Conservation (phyloP, 2,888 invertebrate genomes). For the Rotaria magnacalcarata region DNA sequence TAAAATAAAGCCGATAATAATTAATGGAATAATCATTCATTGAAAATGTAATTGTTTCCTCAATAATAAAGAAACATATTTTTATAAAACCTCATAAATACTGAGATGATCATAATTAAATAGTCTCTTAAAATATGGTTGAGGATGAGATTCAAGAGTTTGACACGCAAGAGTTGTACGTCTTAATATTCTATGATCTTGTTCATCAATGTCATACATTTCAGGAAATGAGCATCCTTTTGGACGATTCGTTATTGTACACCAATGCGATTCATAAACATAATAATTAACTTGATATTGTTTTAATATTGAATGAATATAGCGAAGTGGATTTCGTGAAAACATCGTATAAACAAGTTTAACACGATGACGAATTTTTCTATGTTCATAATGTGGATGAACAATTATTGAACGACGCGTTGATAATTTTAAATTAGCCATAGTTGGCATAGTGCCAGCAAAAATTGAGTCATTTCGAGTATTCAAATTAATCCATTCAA, state of each 20-base stretch:
- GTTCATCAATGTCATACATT: constrained; percentile 9
- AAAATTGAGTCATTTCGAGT: constrained; percentile 69
- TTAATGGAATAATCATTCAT: background rate
- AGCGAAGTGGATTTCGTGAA: constrained; percentile 38
- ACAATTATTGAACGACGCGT: constrained; percentile 74
- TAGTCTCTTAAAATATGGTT: background rate
- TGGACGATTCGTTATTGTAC: constrained; percentile 21
- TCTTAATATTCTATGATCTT: background rate
- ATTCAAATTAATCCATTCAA: constrained; percentile 71
- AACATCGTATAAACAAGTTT: constrained; percentile 39
- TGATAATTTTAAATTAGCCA: constrained; percentile 74
- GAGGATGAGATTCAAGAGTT: background rate
- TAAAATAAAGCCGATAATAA: background rate
- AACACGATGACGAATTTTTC: constrained; percentile 67
- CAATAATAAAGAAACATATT: background rate
- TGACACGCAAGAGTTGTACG: background rate
- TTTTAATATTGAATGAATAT: constrained; percentile 40
- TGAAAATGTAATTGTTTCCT: background rate
- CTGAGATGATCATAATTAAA: background rate
- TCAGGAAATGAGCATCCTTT: constrained; percentile 10
- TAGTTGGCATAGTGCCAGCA: constrained; percentile 79
- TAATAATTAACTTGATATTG: constrained; percentile 40
- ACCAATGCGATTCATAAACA: constrained; percentile 43
- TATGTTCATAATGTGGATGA: constrained; percentile 81
- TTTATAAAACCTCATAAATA: background rate